Base-by-base conservation (phyloP, 1,140 invertebrate genomes). In the Holcopasites calliopsidis region DNA sequence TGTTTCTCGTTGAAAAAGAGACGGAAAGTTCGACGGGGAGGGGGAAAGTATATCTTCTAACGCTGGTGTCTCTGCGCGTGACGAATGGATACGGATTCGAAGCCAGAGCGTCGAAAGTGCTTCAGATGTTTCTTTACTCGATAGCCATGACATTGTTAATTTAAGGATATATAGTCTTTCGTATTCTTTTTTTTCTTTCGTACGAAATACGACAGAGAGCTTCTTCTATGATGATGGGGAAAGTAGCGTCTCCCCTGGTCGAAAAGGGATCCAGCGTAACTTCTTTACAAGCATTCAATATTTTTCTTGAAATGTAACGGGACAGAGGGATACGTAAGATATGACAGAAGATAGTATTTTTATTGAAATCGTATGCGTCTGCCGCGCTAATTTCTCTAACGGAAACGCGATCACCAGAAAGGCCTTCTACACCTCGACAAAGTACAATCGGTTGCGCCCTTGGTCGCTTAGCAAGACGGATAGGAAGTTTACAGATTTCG, bases 401-500 rank as follows among this genome's bases (percentile, higher is more conserved):
- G 47, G n/a, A 62, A 62, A 2, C 47, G 47, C 60, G 60, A 62
- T 62, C 60, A 62, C 60, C 60, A 62, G 60, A 62, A 62, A 62
- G 40, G 60, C 60, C 60, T 62, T 62, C 60, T 38, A 62, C 60
- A 62, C 60, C 60, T 62, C 60, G 60, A 62, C 31, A 47, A 62
- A 62, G 60, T 62, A 62, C 60, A 62, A 62, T 62, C 60, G 44
- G n/a, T n/a, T n/a, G n/a, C n/a, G n/a, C n/a, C n/a, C n/a, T n/a
- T n/a, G n/a, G n/a, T n/a, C n/a, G n/a, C n/a, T n/a, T n/a, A n/a
- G n/a, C n/a, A n/a, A n/a, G n/a, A n/a, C n/a, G n/a, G n/a, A n/a
- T n/a, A n/a, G n/a, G n/a, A n/a, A n/a, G n/a, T n/a, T n/a, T n/a
- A n/a, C n/a, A n/a, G n/a, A n/a, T n/a, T n/a, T n/a, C n/a, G n/a